phyloP scores from a whole-genome alignment of 1,140 invertebrate genomes.

The Pristionchus pacificus region DNA sequence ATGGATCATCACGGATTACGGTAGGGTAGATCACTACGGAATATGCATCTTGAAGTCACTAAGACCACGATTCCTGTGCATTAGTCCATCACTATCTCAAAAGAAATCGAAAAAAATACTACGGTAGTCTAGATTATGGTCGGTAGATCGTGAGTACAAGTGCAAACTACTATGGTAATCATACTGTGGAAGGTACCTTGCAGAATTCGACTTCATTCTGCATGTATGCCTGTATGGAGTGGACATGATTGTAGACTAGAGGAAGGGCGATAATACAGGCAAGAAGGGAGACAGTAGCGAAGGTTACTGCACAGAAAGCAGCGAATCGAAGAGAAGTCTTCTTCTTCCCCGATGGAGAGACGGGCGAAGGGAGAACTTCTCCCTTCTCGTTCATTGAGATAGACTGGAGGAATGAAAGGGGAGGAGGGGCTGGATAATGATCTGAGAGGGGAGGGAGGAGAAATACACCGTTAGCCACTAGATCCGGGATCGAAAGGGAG shows the following conservation, averaged over 20 bases:
- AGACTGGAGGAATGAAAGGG: neutral
- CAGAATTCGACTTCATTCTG: constrained; percentile 58
- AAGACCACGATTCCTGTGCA: no score
- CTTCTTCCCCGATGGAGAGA: neutral
- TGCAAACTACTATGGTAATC: no score
- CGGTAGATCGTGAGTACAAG: no score
- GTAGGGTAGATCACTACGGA: no score
- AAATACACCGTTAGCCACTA: no score
- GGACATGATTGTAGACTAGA: constrained; percentile 56
- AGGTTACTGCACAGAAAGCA: constrained; percentile 50
- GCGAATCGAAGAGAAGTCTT: constrained; percentile 39
- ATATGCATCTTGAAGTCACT: no score
- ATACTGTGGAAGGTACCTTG: constrained; percentile 39
- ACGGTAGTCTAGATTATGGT: no score
- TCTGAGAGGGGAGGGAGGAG: neutral
- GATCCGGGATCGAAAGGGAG: no score
- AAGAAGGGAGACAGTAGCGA: constrained; percentile 55
- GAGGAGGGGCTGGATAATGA: no score
- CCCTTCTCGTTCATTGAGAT: neutral
- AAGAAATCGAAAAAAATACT: no score
- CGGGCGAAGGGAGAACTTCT: neutral
- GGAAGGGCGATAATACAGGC: constrained; percentile 52
- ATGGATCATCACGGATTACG: no score
- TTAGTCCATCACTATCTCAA: no score
- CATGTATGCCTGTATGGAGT: constrained; percentile 54